phyloP scores from a whole-genome alignment of 2,113 vertebrate genomes.

The Castor canadensis region DNA sequence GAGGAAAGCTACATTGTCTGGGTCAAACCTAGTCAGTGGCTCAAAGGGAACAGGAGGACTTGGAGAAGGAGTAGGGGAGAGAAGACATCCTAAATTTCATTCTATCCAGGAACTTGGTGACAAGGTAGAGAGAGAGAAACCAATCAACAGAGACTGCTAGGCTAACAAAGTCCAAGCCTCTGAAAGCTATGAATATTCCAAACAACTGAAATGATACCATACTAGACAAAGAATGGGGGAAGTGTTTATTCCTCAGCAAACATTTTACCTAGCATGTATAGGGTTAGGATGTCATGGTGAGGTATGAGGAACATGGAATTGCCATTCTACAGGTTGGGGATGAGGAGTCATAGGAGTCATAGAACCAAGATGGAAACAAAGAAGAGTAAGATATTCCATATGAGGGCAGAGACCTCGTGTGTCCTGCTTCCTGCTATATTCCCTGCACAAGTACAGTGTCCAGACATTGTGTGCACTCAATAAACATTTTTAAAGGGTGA shows the following conservation, averaged over 20 bases:
- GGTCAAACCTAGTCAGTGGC: slow-evolving; percentile 3
- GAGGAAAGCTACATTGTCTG: slow-evolving; percentile 4
- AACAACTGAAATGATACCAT: slow-evolving; percentile 74
- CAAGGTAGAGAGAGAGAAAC: slow-evolving; percentile 69
- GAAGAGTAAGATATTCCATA: not conserved
- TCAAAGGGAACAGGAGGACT: not conserved
- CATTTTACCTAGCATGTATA: not conserved
- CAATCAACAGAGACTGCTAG: slow-evolving; percentile 73
- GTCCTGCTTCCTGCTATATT: not conserved
- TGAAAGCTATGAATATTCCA: slow-evolving; percentile 68
- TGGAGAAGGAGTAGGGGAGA: not conserved
- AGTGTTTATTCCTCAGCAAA: slow-evolving; percentile 59
- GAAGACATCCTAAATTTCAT: slow-evolving; percentile 63
- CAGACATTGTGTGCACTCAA: not conserved
- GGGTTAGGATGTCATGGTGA: not conserved
- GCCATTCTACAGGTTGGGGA: not conserved
- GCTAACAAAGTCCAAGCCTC: slow-evolving; percentile 76
- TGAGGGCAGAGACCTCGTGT: not conserved
- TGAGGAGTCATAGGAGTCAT: not conserved
- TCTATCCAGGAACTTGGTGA: slow-evolving; percentile 66
- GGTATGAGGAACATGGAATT: not conserved
- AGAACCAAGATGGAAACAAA: not conserved
- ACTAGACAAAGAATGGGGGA: not conserved
- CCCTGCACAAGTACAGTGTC: not conserved
- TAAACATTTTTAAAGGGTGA: not conserved